A percentile compares a stretch with the other conserved stretches of the same genome.
Conservation (phyloP, 1,140 invertebrate genomes). For the Drosophila eugracilis region DNA sequence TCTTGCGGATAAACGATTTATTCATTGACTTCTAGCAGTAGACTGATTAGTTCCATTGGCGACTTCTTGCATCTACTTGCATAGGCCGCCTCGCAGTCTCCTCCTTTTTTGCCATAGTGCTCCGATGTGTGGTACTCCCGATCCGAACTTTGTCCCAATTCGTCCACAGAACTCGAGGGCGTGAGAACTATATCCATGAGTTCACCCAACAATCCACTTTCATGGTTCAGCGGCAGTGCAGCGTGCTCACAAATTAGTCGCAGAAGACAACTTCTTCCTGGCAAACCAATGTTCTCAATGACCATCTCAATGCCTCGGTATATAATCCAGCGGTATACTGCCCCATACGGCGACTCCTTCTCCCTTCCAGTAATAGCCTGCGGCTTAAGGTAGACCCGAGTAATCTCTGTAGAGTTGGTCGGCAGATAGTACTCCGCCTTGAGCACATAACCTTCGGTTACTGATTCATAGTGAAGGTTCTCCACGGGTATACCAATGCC, state of each 20-base stretch:
- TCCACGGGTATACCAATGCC: constrained; percentile 83
- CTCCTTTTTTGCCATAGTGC: constrained; percentile 53
- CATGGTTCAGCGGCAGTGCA: constrained; percentile 87
- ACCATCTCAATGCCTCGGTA: constrained; percentile 76
- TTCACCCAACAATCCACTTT: constrained; percentile 89
- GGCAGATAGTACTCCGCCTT: constrained; percentile 83
- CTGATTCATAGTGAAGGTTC: constrained; percentile 73
- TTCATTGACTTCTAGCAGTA: constrained; percentile 50
- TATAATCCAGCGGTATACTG: constrained; percentile 76
- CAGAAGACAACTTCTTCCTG: constrained; percentile 89
- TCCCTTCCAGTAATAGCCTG: constrained; percentile 56
- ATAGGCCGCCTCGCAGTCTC: constrained; percentile 47
- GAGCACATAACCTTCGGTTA: constrained; percentile 81
- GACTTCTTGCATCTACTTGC: constrained; percentile 47
- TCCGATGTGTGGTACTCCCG: constrained; percentile 57
- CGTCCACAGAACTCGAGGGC: constrained; percentile 60
- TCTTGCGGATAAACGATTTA: constrained; percentile 13
- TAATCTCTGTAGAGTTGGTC: constrained; percentile 61
- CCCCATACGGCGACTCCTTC: constrained; percentile 24
- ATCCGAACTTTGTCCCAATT: constrained; percentile 30
- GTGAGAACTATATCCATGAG: constrained; percentile 89
- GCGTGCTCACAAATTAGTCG: constrained; percentile 91
- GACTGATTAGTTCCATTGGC: constrained; percentile 54
- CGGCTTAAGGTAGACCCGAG: constrained; percentile 63
- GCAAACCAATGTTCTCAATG: constrained; percentile 86